Evolutionary conservation across 2,113 vertebrate species (phyloP).

Genomic region (Zootoca vivipara): DNA sequence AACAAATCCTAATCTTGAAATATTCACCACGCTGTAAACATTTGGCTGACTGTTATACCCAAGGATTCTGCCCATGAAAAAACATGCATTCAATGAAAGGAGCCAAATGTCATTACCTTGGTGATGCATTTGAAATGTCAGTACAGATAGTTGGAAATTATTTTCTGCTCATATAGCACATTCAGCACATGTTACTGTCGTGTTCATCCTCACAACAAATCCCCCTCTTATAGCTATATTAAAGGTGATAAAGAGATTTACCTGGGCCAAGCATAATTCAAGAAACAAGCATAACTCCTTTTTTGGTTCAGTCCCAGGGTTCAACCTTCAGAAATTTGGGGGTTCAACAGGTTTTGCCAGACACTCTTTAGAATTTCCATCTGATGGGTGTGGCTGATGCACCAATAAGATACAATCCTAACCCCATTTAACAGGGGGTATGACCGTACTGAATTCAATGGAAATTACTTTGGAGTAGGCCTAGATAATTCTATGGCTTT

Average conservation of each 20-base stretch:
- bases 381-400: neutral
- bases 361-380: neutral
- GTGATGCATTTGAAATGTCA: neutral
- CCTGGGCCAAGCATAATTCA: neutral
- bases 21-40: conserved; percentile 21
- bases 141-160: neutral
- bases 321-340: neutral
- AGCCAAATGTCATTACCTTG: neutral
- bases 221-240: neutral
- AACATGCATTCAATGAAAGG: conserved; percentile 4
- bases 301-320: neutral
- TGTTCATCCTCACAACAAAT: neutral
- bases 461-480: too few species aligned
- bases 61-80: conserved; percentile 27
- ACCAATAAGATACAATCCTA: too few species aligned
- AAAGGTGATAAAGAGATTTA: neutral
- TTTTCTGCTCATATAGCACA: neutral
- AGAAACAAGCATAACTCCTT: neutral
- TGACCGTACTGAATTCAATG: too few species aligned
- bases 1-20: conserved; percentile 44
- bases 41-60: neutral
- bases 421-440: too few species aligned
- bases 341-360: neutral
- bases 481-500: neutral
- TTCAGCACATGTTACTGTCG: neutral